Base-by-base conservation (phyloP, 2,797 vertebrate genomes). In the Danio aesculapii region DNA sequence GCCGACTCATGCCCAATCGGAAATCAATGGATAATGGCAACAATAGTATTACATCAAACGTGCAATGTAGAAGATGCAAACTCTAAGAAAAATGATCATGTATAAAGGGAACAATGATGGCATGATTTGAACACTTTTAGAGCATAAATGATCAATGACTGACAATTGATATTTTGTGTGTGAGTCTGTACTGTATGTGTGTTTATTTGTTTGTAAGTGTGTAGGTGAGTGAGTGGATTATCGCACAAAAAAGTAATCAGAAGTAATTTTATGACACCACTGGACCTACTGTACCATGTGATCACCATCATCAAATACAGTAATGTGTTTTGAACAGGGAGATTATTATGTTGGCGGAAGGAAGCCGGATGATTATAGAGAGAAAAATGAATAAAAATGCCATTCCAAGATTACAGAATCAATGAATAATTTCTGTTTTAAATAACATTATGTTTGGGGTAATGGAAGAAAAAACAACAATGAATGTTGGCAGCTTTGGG, bases 1-100 rank as follows among this genome's bases (percentile, higher is more conserved):
- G 84, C 67, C 4, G 71, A 86, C 75, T 84, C 81, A 83, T 80
- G 84, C 84, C 64, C n/a, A 61, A 87, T 84, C 78, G 77, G 19
- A 68, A 73, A 77, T 77, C 68, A 62, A 67, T 64, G 17, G 21
- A 85, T 81, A 75, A 16, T 11, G 13, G 19, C 64, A 68, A 67
- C 79, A 78, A 53, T 53, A 73, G 55, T 17, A 46, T 64, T 74
- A 44, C 70, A 78, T 74, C n/a, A 81, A 77, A 53, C 43, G 30
- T 61, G 55, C 19, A 46, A 72, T 64, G 67, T 63, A 78, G 55
- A 79, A n/a, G 66, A 79, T 50, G 39, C 71, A 21, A 55, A 57
- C 43, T 47, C 43, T 43, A 81, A 58, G 41, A 57, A 47, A 81
- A 30, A 16, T 63, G 44, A 74, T 72, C 5, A 68, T 64, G 81